A percentile compares a stretch with the other conserved stretches of the same genome.
Conservation (phyloP, 1,140 invertebrate species). For the Neuroterus valhalla region DNA sequence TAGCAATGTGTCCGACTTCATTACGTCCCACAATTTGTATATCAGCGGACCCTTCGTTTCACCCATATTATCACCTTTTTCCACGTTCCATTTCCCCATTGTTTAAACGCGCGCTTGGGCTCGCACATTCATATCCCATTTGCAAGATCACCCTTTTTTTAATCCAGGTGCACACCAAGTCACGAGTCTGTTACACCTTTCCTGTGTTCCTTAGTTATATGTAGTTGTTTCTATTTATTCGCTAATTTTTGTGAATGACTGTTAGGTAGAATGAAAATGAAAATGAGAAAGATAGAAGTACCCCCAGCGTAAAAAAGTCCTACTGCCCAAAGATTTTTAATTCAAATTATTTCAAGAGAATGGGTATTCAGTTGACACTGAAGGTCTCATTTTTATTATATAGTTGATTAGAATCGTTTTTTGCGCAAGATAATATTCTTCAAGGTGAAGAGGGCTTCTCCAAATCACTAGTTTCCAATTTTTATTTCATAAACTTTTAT, state of each 20-base stretch:
- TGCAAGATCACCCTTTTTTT: background rate
- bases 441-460: background rate
- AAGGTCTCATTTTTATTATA: background rate
- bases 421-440: background rate
- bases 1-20: background rate
- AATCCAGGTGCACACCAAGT: conserved; percentile 3
- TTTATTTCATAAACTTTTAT: conserved; percentile 8
- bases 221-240: conserved; percentile 45
- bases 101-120: background rate
- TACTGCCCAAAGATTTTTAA: conserved; percentile 13
- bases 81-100: background rate
- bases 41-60: conserved; percentile 6
- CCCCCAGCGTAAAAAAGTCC: background rate
- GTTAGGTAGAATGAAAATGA: background rate
- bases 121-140: background rate
- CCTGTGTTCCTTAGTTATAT: conserved; percentile 51
- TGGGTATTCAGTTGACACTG: background rate
- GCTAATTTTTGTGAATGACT: conserved; percentile 17
- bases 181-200: conserved; percentile 37
- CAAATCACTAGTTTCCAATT: conserved; percentile 22
- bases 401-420: conserved; percentile 17
- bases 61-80: background rate
- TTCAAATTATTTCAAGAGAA: background rate
- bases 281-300: background rate
- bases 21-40: background rate